phyloP scores from a whole-genome alignment of 2,113 vertebrate species.

The Microcebus jonahi region DNA sequence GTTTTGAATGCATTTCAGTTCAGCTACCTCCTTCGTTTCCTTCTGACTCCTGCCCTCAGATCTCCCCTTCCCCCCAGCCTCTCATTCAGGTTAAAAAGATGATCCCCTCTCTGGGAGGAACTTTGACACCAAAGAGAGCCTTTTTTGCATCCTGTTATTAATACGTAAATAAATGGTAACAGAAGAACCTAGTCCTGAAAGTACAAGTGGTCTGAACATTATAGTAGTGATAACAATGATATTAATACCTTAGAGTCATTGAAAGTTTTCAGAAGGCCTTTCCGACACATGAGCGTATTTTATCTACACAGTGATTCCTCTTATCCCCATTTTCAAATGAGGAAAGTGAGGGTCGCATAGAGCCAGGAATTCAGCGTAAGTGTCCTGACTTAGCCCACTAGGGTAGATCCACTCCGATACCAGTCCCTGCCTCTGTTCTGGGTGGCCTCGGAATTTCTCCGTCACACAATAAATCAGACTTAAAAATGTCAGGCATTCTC shows the following conservation, averaged over 20 bases:
- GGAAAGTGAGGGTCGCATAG: neutral
- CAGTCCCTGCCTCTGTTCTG: neutral
- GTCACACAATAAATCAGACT: neutral
- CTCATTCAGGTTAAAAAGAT: neutral
- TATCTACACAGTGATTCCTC: neutral
- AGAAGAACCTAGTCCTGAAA: neutral
- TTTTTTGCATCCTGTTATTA: neutral
- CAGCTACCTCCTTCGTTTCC: neutral
- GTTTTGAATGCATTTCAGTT: neutral
- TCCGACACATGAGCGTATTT: neutral
- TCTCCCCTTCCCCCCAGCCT: neutral
- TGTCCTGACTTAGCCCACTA: no score
- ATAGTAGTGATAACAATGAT: neutral
- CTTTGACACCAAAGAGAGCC: neutral
- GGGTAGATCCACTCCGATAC: neutral
- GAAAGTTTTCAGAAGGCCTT: neutral
- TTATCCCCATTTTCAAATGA: neutral
- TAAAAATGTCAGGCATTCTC: neutral
- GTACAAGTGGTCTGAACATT: neutral
- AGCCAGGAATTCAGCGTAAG: neutral
- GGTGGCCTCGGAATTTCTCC: neutral
- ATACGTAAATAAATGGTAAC: neutral
- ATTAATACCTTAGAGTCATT: neutral
- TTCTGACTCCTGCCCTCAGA: neutral
- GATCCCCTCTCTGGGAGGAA: neutral